Evolutionary conservation across 2,797 vertebrate species (phyloP), one percentile per base, ranked within the genome.

Genomic region (Sebastiscus albofasciatus): DNA sequence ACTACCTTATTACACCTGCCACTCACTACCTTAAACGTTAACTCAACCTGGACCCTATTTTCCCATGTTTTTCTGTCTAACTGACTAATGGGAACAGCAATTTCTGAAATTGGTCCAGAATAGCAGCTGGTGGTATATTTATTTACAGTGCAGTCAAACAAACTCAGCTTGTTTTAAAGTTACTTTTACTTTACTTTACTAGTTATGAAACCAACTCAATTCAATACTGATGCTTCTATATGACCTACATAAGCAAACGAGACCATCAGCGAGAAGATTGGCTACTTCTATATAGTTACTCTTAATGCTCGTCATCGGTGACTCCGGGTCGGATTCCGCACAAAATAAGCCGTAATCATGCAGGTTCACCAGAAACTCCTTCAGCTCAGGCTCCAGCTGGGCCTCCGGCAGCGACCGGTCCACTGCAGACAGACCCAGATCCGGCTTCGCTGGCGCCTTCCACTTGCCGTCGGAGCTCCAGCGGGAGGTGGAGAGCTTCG

Each of bases 1-100:
- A 20, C 22, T 20, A 8, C 59, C 0, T 49, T 56, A 8, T 68
- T 56, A 66, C 70, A 86, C 49, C 81, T 85, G 67, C 62, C 64
- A 76, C 33, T 69, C 22, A 26, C 31, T 31, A 42, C 65, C 33
- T 46, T 49, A 49, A 81, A 68, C n/a, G 22, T 67, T 8, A 49
- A 49, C 46, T 49, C 46, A 20, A 49, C 18, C 42, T 46, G 16
- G 42, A 46, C 42, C 46, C 18, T 49, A 20, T 49, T 46, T 49
- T 8, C 46, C 46, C 46, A 49, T 49, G 46, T 49, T 20, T 49
- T 20, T 49, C 16, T 20, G 18, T 49, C 46, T 49, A 49, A 49
- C 18, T 49, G 16, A 20, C 46, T 20, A 49, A 49, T 20, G 46
- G 46, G 46, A 49, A 49, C 16, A 49, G 3, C 18, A 49, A 20